Conservation (phyloP, 2,888 invertebrate species). For the Eumerus sabulonum region DNA sequence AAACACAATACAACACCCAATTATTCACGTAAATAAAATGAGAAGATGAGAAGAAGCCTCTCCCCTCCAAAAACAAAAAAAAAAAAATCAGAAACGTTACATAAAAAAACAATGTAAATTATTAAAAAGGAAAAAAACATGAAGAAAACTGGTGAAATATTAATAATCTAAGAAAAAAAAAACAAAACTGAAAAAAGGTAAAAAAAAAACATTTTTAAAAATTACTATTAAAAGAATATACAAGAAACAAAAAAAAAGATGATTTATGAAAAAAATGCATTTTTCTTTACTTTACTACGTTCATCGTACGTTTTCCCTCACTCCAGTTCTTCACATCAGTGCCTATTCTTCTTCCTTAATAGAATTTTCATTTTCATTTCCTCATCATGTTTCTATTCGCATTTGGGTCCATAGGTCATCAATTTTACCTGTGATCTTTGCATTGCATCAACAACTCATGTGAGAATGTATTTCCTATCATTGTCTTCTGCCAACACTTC, state of each 20-base stretch:
- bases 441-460: too few species aligned
- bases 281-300: too few species aligned
- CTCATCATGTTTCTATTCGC: too few species aligned
- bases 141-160: slow-evolving; percentile 43
- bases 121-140: slow-evolving; percentile 52
- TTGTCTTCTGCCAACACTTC: too few species aligned
- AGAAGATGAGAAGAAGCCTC: too few species aligned
- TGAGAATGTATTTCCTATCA: too few species aligned
- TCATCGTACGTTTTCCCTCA: too few species aligned
- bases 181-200: slow-evolving; percentile 39
- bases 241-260: slow-evolving; percentile 65
- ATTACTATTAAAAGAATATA: slow-evolving; percentile 67
- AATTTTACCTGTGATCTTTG: too few species aligned
- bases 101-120: slow-evolving; percentile 69
- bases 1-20: slow-evolving; percentile 31
- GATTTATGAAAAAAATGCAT: slow-evolving; percentile 60
- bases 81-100: slow-evolving; percentile 37
- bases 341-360: too few species aligned
- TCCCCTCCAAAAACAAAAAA: slow-evolving; percentile 41
- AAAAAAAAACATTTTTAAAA: slow-evolving; percentile 67
- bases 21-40: slow-evolving; percentile 38
- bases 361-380: too few species aligned
- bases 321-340: too few species aligned
- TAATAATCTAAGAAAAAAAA: slow-evolving; percentile 60
- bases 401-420: too few species aligned